Evolutionary conservation across 2,888 invertebrate species (phyloP).

Genomic region (Macrosiphum euphorbiae): DNA sequence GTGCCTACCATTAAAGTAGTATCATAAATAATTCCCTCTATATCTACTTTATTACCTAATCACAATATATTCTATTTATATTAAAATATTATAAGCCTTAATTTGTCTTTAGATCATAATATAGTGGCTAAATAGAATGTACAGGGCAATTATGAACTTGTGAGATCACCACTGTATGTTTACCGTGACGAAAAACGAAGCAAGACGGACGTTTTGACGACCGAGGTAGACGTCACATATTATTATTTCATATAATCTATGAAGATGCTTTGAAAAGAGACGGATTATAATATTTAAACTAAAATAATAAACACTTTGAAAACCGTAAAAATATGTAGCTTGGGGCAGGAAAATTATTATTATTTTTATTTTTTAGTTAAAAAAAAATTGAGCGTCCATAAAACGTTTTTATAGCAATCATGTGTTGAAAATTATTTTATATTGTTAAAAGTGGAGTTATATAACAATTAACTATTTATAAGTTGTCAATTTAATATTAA

Average conservation of each 20-base stretch:
- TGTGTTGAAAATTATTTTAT: not conserved
- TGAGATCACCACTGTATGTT: not conserved
- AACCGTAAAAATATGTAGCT: not conserved
- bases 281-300: not conserved
- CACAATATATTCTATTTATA: not conserved
- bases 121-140: not conserved
- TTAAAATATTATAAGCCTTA: not conserved
- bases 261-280: too few relatives aligned
- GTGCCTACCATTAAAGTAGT: not conserved
- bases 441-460: not conserved
- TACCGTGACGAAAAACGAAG: not conserved
- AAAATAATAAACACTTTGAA: not conserved
- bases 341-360: not conserved
- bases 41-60: not conserved
- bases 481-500: not conserved
- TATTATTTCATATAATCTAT: too few relatives aligned
- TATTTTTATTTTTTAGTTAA: too few relatives aligned
- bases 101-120: not conserved
- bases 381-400: not conserved
- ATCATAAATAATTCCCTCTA: not conserved
- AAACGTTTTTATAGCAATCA: not conserved
- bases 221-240: too few relatives aligned
- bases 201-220: not conserved
- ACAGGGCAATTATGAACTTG: not conserved
- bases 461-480: not conserved